Evolutionary conservation across 2,888 invertebrate species (phyloP).

Genomic region (Oxytorus armatus): DNA sequence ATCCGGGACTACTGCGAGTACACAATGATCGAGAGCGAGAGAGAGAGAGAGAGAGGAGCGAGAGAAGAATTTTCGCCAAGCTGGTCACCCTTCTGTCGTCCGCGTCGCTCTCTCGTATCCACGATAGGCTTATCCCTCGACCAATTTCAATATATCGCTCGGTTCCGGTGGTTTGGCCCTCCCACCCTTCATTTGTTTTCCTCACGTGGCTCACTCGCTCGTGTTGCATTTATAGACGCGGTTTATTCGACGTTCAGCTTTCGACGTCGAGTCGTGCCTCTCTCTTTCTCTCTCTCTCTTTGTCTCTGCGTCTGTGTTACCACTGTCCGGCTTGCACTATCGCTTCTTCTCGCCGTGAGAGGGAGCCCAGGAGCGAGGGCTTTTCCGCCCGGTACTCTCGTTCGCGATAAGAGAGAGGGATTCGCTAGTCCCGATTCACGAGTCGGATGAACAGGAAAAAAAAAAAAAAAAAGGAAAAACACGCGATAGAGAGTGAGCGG

Average conservation of each 20-base stretch:
- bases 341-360: constrained; percentile 17
- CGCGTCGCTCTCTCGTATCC: constrained; percentile 47
- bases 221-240: constrained; percentile 44
- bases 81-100: constrained; percentile 57
- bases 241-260: constrained; percentile 33
- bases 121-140: constrained; percentile 67
- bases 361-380: constrained; percentile 11
- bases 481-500: too few species aligned
- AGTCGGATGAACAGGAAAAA: constrained; percentile 39
- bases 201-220: constrained; percentile 43
- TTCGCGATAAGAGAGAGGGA: constrained; percentile 58
- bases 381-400: constrained; percentile 40
- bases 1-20: constrained; percentile 60
- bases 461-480: constrained; percentile 39
- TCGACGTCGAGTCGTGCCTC: constrained; percentile 9
- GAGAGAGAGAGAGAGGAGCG: constrained; percentile 33
- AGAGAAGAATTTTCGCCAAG: constrained; percentile 39
- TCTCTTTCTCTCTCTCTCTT: background rate
- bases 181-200: constrained; percentile 37
- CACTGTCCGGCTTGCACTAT: constrained; percentile 20
- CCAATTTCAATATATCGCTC: constrained; percentile 73
- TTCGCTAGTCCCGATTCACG: constrained; percentile 47
- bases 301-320: constrained; percentile 10
- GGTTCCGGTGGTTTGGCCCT: constrained; percentile 63
- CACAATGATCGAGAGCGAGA: constrained; percentile 44